Percentiles rank a stretch among this genome's conserved stretches.
Conservation (phyloP, 2,113 vertebrate species). For the Chroicocephalus ridibundus region DNA sequence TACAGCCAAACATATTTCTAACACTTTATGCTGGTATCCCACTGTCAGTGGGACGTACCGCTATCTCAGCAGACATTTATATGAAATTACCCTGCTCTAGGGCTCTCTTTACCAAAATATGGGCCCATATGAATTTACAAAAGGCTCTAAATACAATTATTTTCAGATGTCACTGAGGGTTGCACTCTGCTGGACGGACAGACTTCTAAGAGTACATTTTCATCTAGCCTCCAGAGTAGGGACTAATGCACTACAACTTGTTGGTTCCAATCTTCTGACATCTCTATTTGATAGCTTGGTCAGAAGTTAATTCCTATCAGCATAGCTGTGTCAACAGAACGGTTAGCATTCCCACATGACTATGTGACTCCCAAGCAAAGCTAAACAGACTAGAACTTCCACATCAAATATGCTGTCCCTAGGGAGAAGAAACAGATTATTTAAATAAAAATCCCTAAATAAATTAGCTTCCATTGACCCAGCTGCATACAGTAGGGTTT, state of each 20-base stretch:
- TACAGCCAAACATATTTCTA: background rate
- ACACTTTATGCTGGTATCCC: background rate
- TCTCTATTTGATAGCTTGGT: background rate
- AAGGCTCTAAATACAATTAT: background rate
- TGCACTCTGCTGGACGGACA: background rate
- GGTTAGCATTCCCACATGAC: background rate
- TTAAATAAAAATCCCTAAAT: background rate
- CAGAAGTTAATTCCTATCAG: background rate
- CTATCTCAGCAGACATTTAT: background rate
- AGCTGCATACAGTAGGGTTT: background rate
- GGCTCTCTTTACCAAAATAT: background rate
- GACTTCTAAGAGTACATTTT: background rate
- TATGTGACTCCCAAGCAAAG: background rate
- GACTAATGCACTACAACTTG: background rate
- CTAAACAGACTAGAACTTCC: background rate
- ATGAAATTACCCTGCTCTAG: background rate
- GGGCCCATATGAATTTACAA: background rate
- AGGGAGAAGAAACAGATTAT: background rate
- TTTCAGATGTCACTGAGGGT: background rate
- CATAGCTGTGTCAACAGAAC: background rate
- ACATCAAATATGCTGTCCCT: background rate
- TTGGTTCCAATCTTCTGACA: background rate
- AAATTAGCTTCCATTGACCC: background rate
- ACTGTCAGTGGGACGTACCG: background rate
- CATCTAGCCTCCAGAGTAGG: background rate